Percentiles rank a stretch among this genome's conserved stretches.
These are phyloP conservation scores for Caenorhabditis macrosperma DNA, from an alignment of 2,888 invertebrate genomes.

Conservation along the genomic window DNA sequence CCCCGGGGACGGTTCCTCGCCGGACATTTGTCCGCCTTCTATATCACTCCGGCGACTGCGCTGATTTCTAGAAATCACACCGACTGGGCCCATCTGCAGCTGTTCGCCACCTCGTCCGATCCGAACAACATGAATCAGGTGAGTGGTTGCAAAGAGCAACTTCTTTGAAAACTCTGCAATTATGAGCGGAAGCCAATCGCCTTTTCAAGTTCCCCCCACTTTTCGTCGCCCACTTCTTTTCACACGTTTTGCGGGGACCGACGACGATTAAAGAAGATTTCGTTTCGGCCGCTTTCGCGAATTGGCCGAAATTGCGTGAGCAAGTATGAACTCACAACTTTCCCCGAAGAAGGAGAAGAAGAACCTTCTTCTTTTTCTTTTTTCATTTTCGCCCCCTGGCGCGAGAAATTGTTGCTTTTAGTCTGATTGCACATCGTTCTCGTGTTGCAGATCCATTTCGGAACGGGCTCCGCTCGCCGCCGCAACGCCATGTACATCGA, in stretches of 20 bases:
- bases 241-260: constrained; percentile 47
- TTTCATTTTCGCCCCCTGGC: neutral
- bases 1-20: constrained; percentile 63
- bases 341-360: too few species aligned
- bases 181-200: constrained; percentile 8
- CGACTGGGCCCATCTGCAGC: constrained; percentile 53
- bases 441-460: constrained; percentile 50
- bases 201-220: neutral
- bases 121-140: constrained; percentile 60
- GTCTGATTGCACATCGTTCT: constrained; percentile 22
- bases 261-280: constrained; percentile 55
- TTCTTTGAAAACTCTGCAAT: neutral
- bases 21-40: constrained; percentile 60
- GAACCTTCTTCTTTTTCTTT: constrained; percentile 4
- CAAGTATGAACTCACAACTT: constrained; percentile 17
- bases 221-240: constrained; percentile 11
- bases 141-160: neutral
- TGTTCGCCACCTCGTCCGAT: constrained; percentile 28
- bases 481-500: constrained; percentile 58
- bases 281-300: constrained; percentile 6
- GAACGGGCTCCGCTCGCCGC: constrained; percentile 49
- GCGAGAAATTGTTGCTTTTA: constrained; percentile 40
- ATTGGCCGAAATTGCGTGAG: constrained; percentile 12
- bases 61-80: constrained; percentile 54
- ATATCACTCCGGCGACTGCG: constrained; percentile 54